These are phyloP conservation scores for Amiota communis DNA, from an alignment of 2,888 invertebrate genomes.

Conservation along the genomic window DNA sequence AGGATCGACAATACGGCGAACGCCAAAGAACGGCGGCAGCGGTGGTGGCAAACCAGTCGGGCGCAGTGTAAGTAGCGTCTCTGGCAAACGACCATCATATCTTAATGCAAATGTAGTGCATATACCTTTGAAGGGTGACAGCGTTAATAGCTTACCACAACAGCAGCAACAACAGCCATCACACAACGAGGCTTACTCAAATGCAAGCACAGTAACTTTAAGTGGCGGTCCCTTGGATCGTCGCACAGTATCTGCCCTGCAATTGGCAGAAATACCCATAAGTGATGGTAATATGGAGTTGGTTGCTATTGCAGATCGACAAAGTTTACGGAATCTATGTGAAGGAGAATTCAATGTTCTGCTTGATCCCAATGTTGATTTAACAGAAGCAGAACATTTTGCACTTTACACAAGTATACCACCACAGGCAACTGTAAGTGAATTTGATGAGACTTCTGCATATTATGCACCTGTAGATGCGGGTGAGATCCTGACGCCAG, in stretches of 20 bases:
- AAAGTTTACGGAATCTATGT: constrained; percentile 72
- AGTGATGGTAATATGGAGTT: constrained; percentile 76
- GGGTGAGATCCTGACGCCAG: constrained; percentile 78
- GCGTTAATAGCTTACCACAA: constrained; percentile 74
- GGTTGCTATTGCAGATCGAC: constrained; percentile 75
- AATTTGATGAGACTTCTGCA: constrained; percentile 90
- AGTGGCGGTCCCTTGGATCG: constrained; percentile 70
- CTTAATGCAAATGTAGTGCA: constrained; percentile 78
- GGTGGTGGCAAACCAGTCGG: constrained; percentile 74
- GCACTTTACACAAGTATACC: constrained; percentile 90
- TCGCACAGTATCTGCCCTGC: constrained; percentile 72
- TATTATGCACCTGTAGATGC: constrained; percentile 90
- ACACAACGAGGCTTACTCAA: constrained; percentile 72
- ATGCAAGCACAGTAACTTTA: constrained; percentile 71
- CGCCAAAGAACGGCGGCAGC: constrained; percentile 54
- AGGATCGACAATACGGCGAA: constrained; percentile 35
- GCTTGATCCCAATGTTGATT: constrained; percentile 77
- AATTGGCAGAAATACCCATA: constrained; percentile 72
- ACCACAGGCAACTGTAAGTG: constrained; percentile 88
- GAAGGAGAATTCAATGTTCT: constrained; percentile 72
- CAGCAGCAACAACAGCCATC: constrained; percentile 68
- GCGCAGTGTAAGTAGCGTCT: constrained; percentile 78
- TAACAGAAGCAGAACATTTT: constrained; percentile 91
- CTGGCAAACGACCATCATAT: constrained; percentile 77
- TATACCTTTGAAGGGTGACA: constrained; percentile 79